Base-by-base conservation (phyloP, 2,888 invertebrate genomes). In the Zaprionus lineosus region DNA sequence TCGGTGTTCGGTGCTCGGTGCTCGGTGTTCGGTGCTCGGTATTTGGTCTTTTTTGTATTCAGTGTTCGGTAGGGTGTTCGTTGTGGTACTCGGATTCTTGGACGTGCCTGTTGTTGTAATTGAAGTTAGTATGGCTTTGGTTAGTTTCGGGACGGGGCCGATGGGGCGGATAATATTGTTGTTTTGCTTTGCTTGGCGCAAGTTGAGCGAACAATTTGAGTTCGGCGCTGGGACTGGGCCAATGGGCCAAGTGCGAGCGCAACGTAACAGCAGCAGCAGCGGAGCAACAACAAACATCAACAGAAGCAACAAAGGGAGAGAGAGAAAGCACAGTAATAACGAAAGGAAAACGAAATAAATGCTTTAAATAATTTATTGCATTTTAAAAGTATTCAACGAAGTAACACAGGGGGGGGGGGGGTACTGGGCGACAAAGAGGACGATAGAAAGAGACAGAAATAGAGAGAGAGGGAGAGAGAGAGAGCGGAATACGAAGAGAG, bases 311-410 rank as follows among this genome's bases (percentile, higher is more conserved):
- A 24, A 24, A 6, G n/a, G n/a, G 6, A 2, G 24, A 24, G n/a
- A 24, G 43, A 26, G 19, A 11, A 34, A 36, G 51, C 43, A 44
- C 41, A 68, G 44, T 51, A 55, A 40, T 40, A 56, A 50, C 46
- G 72, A 71, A 60, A 79, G 56, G 60, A 79, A 81, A 81, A 72
- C 67, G 67, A 71, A 78, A 72, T 62, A 69, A 68, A 78, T 70
- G 60, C 61, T 63, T 74, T 84, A 64, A 85, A 83, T 82, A 75
- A 83, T 82, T 79, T 62, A 83, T 71, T 69, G 65, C 60, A 78
- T 64, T 71, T 70, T 51, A 31, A 63, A 67, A 56, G 50, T 31
- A 26, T 43, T 29, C 31, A 28, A 19, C 26, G 7, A 31, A 29
- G n/a, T 28, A 9, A 36, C 15, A 31, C n/a, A n/a, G n/a, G n/a